Percentiles rank a stretch among this genome's conserved stretches.
Evolutionary conservation across 2,113 vertebrate species (phyloP).

Genomic region (Alethe castanea): DNA sequence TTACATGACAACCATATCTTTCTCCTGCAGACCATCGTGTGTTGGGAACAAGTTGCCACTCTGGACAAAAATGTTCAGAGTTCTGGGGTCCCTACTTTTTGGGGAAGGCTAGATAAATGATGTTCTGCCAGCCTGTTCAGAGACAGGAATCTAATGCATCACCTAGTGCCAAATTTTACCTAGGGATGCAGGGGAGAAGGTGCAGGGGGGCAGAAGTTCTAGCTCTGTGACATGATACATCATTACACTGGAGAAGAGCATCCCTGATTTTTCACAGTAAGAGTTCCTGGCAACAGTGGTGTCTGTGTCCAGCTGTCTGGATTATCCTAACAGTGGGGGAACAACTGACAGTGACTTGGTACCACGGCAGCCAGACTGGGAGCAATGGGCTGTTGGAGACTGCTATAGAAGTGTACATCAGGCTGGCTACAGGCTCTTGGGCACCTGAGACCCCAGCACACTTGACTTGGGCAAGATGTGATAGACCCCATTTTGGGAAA

Average conservation of each 20-base stretch:
- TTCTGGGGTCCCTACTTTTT: background rate
- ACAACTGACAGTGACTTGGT: background rate
- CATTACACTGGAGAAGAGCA: background rate
- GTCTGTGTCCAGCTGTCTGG: background rate
- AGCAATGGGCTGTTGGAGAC: background rate
- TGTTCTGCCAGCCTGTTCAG: background rate
- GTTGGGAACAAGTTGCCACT: background rate
- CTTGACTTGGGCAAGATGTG: background rate
- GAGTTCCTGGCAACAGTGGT: background rate
- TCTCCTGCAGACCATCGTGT: background rate
- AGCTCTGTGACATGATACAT: background rate
- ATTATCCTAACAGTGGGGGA: background rate
- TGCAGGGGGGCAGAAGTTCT: background rate
- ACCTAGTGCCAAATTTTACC: background rate
- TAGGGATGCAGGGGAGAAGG: background rate
- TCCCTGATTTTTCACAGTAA: background rate
- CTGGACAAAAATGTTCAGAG: background rate
- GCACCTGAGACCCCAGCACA: background rate
- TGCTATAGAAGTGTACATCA: background rate
- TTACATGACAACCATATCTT: background rate
- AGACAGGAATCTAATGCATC: background rate
- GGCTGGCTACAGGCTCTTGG: background rate
- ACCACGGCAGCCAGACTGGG: background rate
- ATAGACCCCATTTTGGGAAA: background rate
- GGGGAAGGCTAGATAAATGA: background rate